phyloP scores from a whole-genome alignment of 2,113 vertebrate genomes.

The Tretioscincus oriximinensis region DNA sequence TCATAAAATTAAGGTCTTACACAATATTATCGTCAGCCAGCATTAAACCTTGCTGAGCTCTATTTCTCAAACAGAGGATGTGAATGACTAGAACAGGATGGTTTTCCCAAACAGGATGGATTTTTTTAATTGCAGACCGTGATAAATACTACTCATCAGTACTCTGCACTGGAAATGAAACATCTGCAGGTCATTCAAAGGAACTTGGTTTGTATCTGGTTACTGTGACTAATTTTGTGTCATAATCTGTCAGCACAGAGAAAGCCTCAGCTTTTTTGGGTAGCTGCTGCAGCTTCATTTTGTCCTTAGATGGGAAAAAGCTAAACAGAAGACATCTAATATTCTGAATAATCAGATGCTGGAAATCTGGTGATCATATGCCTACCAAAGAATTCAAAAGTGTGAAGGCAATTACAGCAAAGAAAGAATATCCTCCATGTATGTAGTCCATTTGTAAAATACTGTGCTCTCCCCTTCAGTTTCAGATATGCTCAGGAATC shows the following conservation, averaged over 20 bases:
- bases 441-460: too few species aligned
- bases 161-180: too few species aligned
- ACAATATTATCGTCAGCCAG: fast-evolving
- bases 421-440: too few species aligned
- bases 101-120: neutral
- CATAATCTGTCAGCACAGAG: neutral
- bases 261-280: neutral
- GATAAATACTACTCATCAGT: neutral
- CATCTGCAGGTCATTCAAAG: neutral
- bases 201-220: neutral
- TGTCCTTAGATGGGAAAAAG: neutral
- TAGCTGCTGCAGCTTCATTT: neutral
- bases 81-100: neutral
- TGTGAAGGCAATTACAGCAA: too few species aligned
- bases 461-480: too few species aligned
- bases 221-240: neutral
- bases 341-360: neutral
- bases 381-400: neutral
- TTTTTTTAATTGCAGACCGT: neutral
- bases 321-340: neutral
- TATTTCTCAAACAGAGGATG: neutral
- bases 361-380: neutral
- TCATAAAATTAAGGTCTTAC: neutral
- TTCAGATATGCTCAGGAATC: neutral
- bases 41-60: fast-evolving